These are phyloP conservation scores for Amyelois transitella DNA, from an alignment of 1,140 invertebrate species.

Conservation along the genomic window DNA sequence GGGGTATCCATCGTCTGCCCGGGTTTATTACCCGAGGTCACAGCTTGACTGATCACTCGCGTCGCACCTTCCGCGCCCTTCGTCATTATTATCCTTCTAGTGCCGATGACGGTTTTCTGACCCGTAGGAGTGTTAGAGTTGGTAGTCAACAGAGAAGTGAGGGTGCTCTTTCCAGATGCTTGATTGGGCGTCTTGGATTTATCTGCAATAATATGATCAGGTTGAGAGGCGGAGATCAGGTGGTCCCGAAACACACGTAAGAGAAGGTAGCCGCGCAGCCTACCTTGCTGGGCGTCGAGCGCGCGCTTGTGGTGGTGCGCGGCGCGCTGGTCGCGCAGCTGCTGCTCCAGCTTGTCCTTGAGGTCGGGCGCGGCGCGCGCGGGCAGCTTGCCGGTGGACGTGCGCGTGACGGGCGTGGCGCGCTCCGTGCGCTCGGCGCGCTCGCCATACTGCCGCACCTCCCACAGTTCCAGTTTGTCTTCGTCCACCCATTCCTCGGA, in stretches of 20 bases:
- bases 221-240: no score
- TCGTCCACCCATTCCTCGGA: constrained; percentile 97
- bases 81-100: constrained; percentile 86
- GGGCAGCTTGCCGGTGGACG: constrained; percentile 82
- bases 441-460: constrained; percentile 96
- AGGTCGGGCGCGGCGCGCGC: constrained; percentile 84
- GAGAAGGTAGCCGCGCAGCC: constrained; percentile 1
- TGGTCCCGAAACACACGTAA: no score
- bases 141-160: constrained; percentile 80
- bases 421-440: constrained; percentile 82
- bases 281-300: constrained; percentile 76
- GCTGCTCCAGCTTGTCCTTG: constrained; percentile 93
- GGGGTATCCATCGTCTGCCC: constrained; percentile 31
- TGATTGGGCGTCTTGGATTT: constrained; percentile 68
- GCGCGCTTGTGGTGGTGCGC: constrained; percentile 90
- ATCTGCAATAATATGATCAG: constrained; percentile 31
- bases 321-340: constrained; percentile 88
- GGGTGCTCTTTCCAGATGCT: constrained; percentile 77
- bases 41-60: constrained; percentile 79
- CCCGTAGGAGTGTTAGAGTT: constrained; percentile 74
- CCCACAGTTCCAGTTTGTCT: constrained; percentile 96
- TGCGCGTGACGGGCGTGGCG: constrained; percentile 80
- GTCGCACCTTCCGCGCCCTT: constrained; percentile 87
- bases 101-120: constrained; percentile 80
- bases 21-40: constrained; percentile 39